Evolutionary conservation across 2,888 invertebrate genomes (phyloP).

Genomic region (Odontothrips loti): DNA sequence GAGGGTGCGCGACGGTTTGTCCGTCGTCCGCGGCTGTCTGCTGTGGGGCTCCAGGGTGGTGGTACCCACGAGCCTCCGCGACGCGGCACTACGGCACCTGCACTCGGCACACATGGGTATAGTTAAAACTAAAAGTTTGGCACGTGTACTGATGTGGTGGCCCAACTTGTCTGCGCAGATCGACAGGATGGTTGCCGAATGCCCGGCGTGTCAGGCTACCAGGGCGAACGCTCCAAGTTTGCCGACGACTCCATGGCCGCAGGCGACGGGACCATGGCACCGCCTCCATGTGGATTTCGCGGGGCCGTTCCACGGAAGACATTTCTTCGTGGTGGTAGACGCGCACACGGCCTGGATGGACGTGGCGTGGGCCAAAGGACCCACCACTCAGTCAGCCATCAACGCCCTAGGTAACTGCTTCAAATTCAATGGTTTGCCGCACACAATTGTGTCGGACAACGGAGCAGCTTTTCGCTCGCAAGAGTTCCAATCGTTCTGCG

Average conservation of each 20-base stretch:
- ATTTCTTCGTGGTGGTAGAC: background rate
- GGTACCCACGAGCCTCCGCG: background rate
- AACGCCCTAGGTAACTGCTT: background rate
- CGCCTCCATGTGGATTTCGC: background rate
- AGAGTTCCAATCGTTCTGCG: background rate
- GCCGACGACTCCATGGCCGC: background rate
- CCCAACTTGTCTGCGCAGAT: constrained; percentile 33
- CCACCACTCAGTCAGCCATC: background rate
- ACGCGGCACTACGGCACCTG: constrained; percentile 19
- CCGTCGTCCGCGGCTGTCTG: background rate
- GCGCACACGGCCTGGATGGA: background rate
- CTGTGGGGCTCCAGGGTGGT: background rate
- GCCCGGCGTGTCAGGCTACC: background rate
- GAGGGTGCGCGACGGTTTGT: too few relatives aligned
- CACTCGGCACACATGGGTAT: constrained; percentile 38
- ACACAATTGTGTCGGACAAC: background rate
- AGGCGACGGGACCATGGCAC: background rate
- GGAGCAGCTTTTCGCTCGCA: background rate
- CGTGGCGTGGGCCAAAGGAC: background rate
- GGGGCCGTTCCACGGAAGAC: background rate
- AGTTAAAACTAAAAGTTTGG: constrained; percentile 37
- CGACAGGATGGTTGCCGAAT: background rate
- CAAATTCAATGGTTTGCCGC: background rate
- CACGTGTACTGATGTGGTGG: constrained; percentile 39
- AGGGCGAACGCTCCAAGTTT: background rate